Evolutionary conservation across 2,797 vertebrate species (phyloP).

Genomic region (Garrulus glandarius): DNA sequence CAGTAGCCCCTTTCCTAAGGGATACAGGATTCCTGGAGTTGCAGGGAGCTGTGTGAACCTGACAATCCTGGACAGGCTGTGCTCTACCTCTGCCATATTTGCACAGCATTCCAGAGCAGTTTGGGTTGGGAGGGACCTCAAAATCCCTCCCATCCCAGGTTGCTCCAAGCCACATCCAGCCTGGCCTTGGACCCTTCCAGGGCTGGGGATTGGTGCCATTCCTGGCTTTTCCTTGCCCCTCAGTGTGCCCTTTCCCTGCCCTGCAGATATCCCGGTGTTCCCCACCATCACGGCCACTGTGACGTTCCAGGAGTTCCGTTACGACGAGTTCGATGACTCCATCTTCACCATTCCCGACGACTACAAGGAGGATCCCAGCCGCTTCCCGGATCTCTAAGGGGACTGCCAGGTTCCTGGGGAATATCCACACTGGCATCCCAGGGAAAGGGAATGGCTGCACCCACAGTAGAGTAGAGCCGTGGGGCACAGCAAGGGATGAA

Average conservation of each 20-base stretch:
- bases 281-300: constrained; percentile 99
- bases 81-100: fast-evolving
- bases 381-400: constrained; percentile 93
- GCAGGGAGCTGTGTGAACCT: neutral
- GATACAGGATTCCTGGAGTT: neutral
- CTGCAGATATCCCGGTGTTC: constrained; percentile 88
- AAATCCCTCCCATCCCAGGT: neutral
- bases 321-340: constrained; percentile 88
- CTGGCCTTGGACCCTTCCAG: fast-evolving
- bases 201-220: fast-evolving
- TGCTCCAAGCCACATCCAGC: fast-evolving
- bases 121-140: neutral
- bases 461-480: neutral
- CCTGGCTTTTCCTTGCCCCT: neutral
- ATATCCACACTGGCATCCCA: neutral
- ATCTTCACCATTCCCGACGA: constrained; percentile 95
- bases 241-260: fast-evolving
- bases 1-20: fast-evolving
- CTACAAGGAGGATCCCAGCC: constrained; percentile 97
- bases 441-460: neutral
- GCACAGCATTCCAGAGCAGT: neutral
- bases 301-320: constrained; percentile 98
- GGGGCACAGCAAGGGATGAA: constrained; percentile 27
- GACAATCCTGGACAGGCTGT: neutral
- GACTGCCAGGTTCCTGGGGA: neutral